These are phyloP conservation scores for Scleropages formosus DNA, from an alignment of 2,797 vertebrate species.

Conservation along the genomic window DNA sequence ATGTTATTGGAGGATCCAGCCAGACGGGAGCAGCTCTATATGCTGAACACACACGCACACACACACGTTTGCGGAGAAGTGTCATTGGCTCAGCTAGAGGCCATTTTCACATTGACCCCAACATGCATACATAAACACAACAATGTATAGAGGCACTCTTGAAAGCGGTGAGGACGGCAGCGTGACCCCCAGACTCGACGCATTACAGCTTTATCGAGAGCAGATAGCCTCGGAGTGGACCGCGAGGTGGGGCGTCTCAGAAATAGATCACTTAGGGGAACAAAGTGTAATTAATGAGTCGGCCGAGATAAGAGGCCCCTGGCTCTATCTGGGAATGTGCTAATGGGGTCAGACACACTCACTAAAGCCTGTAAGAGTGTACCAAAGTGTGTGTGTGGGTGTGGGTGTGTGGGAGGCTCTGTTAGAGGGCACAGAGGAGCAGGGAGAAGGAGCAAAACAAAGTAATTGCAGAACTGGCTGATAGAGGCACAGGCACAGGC, in stretches of 20 bases:
- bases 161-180: conserved; percentile 39
- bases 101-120: conserved; percentile 7
- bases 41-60: neutral
- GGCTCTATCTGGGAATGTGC: conserved; percentile 79
- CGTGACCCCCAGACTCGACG: conserved; percentile 47
- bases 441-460: conserved; percentile 32
- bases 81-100: conserved; percentile 15
- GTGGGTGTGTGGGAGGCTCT: conserved; percentile 46
- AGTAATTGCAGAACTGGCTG: conserved; percentile 54
- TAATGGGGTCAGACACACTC: conserved; percentile 79
- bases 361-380: conserved; percentile 55
- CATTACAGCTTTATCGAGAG: conserved; percentile 39
- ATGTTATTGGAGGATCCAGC: conserved; percentile 1
- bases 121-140: conserved; percentile 21
- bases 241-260: conserved; percentile 67
- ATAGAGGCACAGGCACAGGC: conserved; percentile 25
- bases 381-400: conserved; percentile 37
- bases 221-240: conserved; percentile 45
- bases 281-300: conserved; percentile 85
- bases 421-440: neutral
- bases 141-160: conserved; percentile 44
- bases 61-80: neutral
- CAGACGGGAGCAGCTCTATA: neutral
- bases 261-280: conserved; percentile 84
- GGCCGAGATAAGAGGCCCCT: conserved; percentile 72